A percentile compares a stretch with the other conserved stretches of the same genome.
phyloP scores from a whole-genome alignment of 2,888 invertebrate genomes.

The Carpatolechia fugitivella region DNA sequence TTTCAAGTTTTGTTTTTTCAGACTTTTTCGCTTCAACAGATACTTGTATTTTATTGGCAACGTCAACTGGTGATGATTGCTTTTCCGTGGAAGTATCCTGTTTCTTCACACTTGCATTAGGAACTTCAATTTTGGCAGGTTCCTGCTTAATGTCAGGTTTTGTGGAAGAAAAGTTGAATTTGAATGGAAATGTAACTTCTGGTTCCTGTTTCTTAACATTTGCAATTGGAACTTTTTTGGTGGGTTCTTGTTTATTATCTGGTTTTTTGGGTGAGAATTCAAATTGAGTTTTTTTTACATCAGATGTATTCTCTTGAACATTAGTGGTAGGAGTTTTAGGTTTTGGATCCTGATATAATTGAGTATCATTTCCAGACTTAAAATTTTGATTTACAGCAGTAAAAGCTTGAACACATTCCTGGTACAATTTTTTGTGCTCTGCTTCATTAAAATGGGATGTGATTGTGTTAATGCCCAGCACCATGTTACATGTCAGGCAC shows the following conservation, averaged over 20 bases:
- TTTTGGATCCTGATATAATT: neutral
- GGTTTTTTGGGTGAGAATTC: neutral
- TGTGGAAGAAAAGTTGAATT: neutral
- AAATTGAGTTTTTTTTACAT: neutral
- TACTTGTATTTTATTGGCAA: neutral
- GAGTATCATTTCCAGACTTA: neutral
- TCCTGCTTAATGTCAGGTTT: neutral
- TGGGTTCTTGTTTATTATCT: neutral
- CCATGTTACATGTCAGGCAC: slow-evolving; percentile 45
- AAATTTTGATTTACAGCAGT: neutral
- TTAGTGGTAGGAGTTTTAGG: neutral
- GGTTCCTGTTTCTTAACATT: neutral
- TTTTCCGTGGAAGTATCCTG: neutral
- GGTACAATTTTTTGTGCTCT: slow-evolving; percentile 29
- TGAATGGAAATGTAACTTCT: neutral
- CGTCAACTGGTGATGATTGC: neutral
- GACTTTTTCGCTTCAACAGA: slow-evolving; percentile 1
- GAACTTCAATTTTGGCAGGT: neutral
- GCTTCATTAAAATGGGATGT: slow-evolving; percentile 26
- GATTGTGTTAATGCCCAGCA: slow-evolving; percentile 26
- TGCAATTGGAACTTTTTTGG: neutral
- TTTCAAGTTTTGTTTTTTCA: slow-evolving; percentile 3
- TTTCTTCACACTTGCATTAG: neutral
- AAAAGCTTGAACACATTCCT: slow-evolving; percentile 15
- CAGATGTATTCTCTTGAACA: neutral